Evolutionary conservation across 2,888 invertebrate species (phyloP), one percentile per base, ranked within the genome.

Genomic region (Spodoptera exigua): DNA sequence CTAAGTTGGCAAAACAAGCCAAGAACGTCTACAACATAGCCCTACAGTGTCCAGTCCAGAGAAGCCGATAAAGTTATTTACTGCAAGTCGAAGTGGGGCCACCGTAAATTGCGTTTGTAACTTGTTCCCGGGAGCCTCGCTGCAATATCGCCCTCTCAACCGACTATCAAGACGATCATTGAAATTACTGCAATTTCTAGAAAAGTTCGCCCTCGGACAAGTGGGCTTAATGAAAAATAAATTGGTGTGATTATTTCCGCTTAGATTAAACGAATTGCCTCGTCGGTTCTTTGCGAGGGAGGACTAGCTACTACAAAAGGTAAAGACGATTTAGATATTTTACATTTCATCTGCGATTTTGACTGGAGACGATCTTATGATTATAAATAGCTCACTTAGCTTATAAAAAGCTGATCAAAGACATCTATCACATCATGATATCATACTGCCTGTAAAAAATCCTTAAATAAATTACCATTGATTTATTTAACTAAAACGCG

Each of bases 91-190:
- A 83, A 90, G 86, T 85, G 84, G 80, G 80, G 82, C 69, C 82
- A 71, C 76, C 72, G 88, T 86, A 91, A 92, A 91, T 92, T 90
- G 89, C 83, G 83, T 92, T 91, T 88, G 84, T 83, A 86, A 86
- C 87, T 89, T 84, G 80, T 78, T 82, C 85, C 80, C 80, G 73
- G 79, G 83, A 83, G 83, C 79, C 78, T 79, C 78, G 77, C 75
- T 80, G 80, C 82, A 85, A 85, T 86, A 87, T 84, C 80, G 74
- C 72, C 73, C 75, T 81, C 76, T 80, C 70, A 51, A 70, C 49
- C 63, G 59, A 74, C 69, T 76, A 74, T 65, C 64, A 59, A 69
- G 56, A 69, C 59, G 65, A 58, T 66, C 70, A 62, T 70, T 61
- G 65, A 72, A 73, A 61, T 76, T 73, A 73, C 58, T 47, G 51